A percentile compares a stretch with the other conserved stretches of the same genome.
These are phyloP conservation scores for Ips typographus DNA, from an alignment of 1,140 invertebrate species.

Conservation along the genomic window DNA sequence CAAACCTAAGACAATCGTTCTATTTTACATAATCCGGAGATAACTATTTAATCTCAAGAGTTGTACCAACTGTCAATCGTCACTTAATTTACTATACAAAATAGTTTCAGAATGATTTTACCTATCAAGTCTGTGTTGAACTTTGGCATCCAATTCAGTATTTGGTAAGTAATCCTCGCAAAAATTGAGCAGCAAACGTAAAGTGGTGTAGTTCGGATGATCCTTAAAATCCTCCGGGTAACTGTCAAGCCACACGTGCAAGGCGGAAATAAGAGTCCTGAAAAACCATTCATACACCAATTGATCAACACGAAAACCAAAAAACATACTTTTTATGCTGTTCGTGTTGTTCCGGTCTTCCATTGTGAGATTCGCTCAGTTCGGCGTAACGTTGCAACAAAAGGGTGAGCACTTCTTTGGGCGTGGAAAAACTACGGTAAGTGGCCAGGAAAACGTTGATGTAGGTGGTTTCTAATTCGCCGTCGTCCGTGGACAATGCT, in stretches of 20 bases:
- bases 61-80: too few species aligned
- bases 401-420: slow-evolving; percentile 78
- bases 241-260: slow-evolving; percentile 96
- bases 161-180: slow-evolving; percentile 77
- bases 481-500: slow-evolving; percentile 87
- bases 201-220: slow-evolving; percentile 77
- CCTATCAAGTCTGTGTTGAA: slow-evolving; percentile 55
- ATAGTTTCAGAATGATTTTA: slow-evolving; percentile 22
- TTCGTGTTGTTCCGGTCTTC: slow-evolving; percentile 58
- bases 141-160: slow-evolving; percentile 79
- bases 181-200: slow-evolving; percentile 81
- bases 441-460: slow-evolving; percentile 97
- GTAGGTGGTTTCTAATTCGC: slow-evolving; percentile 95
- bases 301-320: slow-evolving; percentile 9
- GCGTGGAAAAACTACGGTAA: slow-evolving; percentile 81
- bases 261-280: slow-evolving; percentile 82
- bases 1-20: too few species aligned
- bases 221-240: slow-evolving; percentile 96
- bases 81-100: too few species aligned
- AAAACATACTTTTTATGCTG: slow-evolving; percentile 71
- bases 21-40: too few species aligned
- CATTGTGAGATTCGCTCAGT: slow-evolving; percentile 52
- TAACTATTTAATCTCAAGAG: too few species aligned
- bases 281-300: slow-evolving; percentile 18
- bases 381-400: slow-evolving; percentile 78